Base-by-base conservation (phyloP, 2,888 invertebrate genomes). In the Penaeus monodon region DNA sequence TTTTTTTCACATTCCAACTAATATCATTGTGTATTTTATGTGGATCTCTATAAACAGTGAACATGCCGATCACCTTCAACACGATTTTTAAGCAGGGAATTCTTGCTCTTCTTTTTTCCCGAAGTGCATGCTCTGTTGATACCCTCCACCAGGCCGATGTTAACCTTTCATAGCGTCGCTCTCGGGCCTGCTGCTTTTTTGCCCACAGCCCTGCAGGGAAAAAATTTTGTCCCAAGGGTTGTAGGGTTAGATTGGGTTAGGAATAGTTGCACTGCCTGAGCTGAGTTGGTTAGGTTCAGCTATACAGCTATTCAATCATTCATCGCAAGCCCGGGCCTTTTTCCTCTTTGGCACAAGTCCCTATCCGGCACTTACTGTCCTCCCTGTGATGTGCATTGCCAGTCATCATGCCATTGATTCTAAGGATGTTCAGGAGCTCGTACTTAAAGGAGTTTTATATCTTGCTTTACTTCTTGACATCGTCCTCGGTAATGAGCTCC, bases 381-480 rank as follows among this genome's bases (percentile, higher is more conserved):
- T 76, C 68, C 63, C 85, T 86, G 65, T 88, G 83, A 38, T 84
- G 89, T 6, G 86, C 86, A 27, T 86, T 84, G 74, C 90, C 90
- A 0, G 97, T 97, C 90, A 95, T 94, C 96, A 97, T 97, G 81
- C 97, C 97, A 92, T 98, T 98, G 91, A 95, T 95, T 85, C 95
- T 94, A 22, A 99, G 94, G 91, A 99, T 98, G 91, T 98, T 98
- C 84, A 99, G 95, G 38, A 99, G 94, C 92, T 99, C 98, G 92
- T 96, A 99, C 90, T 98, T 94, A 90, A 99, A 94, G 8, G 97
- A 96, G n/a, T 97, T 98, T n/a, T 90, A 99, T 98, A 92, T 99
- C 99, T 92, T 99, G 98, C 91, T 99, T 95, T 91, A 99, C 97
- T 93, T 99, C 99, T 98, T 98, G 90, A 99, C 97, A 92, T 99